Evolutionary conservation across 2,797 vertebrate genomes (phyloP), one percentile per base, ranked within the genome.

Genomic region (Rhynchotus rufescens): DNA sequence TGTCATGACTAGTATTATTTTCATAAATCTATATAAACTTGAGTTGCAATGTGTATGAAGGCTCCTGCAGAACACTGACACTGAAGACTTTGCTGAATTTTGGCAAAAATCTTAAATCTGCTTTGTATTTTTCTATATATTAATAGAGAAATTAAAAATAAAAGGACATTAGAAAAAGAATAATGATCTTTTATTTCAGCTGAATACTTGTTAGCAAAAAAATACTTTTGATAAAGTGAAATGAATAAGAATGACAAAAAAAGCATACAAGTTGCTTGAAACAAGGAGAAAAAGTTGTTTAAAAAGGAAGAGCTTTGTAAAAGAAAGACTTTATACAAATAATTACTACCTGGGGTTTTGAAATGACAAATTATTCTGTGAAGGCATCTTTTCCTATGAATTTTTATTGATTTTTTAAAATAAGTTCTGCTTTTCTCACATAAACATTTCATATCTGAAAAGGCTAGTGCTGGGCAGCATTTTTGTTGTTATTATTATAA

Each of bases 311-410:
- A 32, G 11, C 82, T 69, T 75, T 78, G 2, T 30, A 94, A 94
- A 90, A 30, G 34, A 64, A 68, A 96, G 34, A 34, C 66, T 52
- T 88, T 86, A 54, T 69, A 92, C 95, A 86, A 91, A 91, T 90
- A 96, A 88, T 84, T 95, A 54, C 23, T 94, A 80, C 80, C 69
- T 88, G 90, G 60, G 57, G 34, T 51, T 95, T 90, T 88, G 59
- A 93, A 95, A 66, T 32, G 93, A 74, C 14, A 74, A 93, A 84
- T 90, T 84, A 86, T 93, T 96, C 28, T 86, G 28, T 28, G 68
- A 59, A 94, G 81, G 69, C 23, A 78, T 86, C 47, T 86, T 80
- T 77, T 88, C 73, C 61, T 68, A 30, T 84, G 47, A 80, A 20
- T n/a, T 49, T 52, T 91, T 64, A 77, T 67, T 90, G 52, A 67